A percentile compares a stretch with the other conserved stretches of the same genome.
Evolutionary conservation across 2,113 vertebrate genomes (phyloP).

Genomic region (Suricata suricatta): DNA sequence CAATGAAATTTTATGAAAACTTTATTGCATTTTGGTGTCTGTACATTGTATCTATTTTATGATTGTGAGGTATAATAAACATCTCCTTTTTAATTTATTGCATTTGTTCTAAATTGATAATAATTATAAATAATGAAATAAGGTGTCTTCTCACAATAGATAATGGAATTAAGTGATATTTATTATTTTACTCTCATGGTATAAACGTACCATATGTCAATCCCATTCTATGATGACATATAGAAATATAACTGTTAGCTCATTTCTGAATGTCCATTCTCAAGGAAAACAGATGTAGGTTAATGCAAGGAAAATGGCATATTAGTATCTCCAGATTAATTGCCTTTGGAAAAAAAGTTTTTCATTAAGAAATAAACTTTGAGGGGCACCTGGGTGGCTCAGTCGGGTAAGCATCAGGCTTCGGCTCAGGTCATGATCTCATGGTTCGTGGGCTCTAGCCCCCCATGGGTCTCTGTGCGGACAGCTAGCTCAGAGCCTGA

Average conservation of each 20-base stretch:
- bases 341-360: background rate
- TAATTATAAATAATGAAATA: background rate
- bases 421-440: too few relatives aligned
- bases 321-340: background rate
- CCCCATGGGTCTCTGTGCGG: too few relatives aligned
- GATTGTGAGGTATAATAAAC: background rate
- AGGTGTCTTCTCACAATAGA: background rate
- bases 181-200: background rate
- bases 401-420: too few relatives aligned
- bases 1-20: background rate
- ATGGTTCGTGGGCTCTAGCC: too few relatives aligned
- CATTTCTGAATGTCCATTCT: background rate
- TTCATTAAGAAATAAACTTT: constrained; percentile 21
- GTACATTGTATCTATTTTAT: background rate
- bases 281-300: background rate
- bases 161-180: background rate
- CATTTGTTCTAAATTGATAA: background rate
- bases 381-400: background rate
- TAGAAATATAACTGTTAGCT: background rate
- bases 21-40: background rate
- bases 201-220: background rate
- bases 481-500: too few relatives aligned
- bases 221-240: background rate
- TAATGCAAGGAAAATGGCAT: background rate
- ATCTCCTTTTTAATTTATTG: background rate